Percentiles rank a stretch among this genome's conserved stretches.
phyloP scores from a whole-genome alignment of 1,140 invertebrate species.

The Palaemon carinicauda region DNA sequence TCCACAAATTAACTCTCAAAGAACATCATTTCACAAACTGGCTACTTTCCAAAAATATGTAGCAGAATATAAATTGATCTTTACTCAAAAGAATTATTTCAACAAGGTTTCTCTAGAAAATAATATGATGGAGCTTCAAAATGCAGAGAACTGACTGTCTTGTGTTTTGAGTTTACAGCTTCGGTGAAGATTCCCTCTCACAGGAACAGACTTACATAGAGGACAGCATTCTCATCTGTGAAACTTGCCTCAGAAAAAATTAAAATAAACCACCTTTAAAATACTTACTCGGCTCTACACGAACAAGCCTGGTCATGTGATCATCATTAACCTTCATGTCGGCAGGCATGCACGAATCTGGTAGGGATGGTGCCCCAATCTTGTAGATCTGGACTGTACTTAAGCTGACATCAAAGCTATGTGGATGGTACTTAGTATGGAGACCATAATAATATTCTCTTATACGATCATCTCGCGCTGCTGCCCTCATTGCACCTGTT shows the following conservation, averaged over 20 bases:
- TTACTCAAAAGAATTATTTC: no score
- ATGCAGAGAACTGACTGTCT: no score
- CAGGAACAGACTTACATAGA: no score
- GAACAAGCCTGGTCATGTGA: constrained; percentile 89
- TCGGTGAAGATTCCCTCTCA: no score
- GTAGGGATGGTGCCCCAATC: constrained; percentile 91
- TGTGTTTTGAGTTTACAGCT: no score
- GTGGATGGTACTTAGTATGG: constrained; percentile 78
- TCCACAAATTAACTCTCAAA: no score
- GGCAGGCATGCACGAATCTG: constrained; percentile 93
- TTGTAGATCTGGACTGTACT: constrained; percentile 79
- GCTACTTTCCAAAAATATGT: no score
- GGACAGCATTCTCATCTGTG: background rate
- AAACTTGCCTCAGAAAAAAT: background rate
- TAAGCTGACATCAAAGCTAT: constrained; percentile 65
- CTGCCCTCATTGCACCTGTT: constrained; percentile 74
- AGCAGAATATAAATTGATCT: no score
- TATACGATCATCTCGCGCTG: constrained; percentile 82
- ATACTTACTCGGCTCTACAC: constrained; percentile 66
- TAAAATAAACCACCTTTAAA: background rate
- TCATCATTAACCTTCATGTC: constrained; percentile 95
- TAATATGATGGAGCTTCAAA: no score
- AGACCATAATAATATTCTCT: constrained; percentile 96
- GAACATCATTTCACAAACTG: no score
- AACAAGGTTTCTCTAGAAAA: no score